Evolutionary conservation across 2,113 vertebrate genomes (phyloP), one percentile per base, ranked within the genome.

Genomic region (Fregata magnificens): DNA sequence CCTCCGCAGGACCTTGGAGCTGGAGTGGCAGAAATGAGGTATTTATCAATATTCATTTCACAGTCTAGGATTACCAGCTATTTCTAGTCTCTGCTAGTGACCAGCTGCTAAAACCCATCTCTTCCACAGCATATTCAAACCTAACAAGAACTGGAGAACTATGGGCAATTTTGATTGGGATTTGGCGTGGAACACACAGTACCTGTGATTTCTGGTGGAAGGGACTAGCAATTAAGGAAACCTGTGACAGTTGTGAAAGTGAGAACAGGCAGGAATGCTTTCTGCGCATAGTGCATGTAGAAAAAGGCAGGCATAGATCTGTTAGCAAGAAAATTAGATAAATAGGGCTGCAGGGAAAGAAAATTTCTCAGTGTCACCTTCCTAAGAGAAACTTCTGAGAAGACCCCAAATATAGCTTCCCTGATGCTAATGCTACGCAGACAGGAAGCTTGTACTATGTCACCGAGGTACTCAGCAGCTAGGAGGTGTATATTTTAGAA

Each of bases 401-500:
- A 34, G 25, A 78, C 38, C 63, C 14, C 86, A 90, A 78, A 81
- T 78, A 88, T 25, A 96, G 55, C 45, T 85, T 82, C 17, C 11
- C 31, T 94, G 26, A 73, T 55, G 55, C 11, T 93, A 93, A 88
- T 83, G 17, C 11, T 50, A 32, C 76, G 69, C 69, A 81, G 56
- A 78, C 29, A 38, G 31, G 8, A 78, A 79, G 28, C 28, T 56
- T 74, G 52, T 31, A 26, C 28, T 34, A 6, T 95, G 56, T 74
- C 80, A 84, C 69, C 0, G 3, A 82, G 61, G 50, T 76, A 63
- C 69, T 88, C 45, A 70, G 36, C 9, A 69, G 66, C 82, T 89
- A 65, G 9, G 40, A 95, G 88, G 44, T 82, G 44, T 22, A 31
- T 92, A 84, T 93, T 92, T 95, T 95, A 89, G 86, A 82, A 84